These are phyloP conservation scores for Oncorhynchus tshawytscha DNA, from an alignment of 2,113 vertebrate genomes.

Conservation along the genomic window DNA sequence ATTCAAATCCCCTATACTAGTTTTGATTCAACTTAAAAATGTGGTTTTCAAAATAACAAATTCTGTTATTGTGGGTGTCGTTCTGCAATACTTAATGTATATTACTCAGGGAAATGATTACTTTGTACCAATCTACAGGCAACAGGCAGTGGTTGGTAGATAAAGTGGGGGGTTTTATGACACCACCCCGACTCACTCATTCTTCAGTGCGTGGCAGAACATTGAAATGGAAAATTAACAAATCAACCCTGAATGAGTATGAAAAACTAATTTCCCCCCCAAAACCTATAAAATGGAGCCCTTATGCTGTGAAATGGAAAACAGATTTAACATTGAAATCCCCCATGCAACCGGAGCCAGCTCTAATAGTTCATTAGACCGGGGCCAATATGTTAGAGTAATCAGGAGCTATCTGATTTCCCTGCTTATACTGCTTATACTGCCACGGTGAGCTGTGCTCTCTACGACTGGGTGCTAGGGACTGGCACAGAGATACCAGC, in stretches of 20 bases:
- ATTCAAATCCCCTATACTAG: constrained; percentile 44
- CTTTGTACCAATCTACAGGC: constrained; percentile 55
- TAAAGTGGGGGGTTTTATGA: constrained; percentile 50
- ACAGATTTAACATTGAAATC: constrained; percentile 14
- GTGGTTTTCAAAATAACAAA: background rate
- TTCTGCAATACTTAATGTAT: constrained; percentile 18
- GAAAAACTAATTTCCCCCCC: constrained; percentile 34
- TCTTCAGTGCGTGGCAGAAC: constrained; percentile 37
- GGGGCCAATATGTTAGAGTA: constrained; percentile 56
- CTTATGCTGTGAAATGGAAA: constrained; percentile 43
- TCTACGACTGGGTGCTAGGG: background rate
- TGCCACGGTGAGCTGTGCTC: background rate
- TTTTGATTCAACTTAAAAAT: constrained; percentile 10
- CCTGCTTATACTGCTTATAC: constrained; percentile 20
- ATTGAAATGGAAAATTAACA: constrained; percentile 44
- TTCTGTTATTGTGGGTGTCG: too few species aligned
- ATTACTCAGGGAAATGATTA: constrained; percentile 45
- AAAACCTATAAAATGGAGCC: constrained; percentile 39
- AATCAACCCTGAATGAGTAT: constrained; percentile 40
- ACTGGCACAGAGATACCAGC: background rate
- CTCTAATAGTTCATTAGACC: constrained; percentile 52
- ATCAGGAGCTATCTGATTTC: constrained; percentile 52
- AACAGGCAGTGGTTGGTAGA: constrained; percentile 47
- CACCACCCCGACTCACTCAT: constrained; percentile 40
- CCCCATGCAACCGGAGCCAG: constrained; percentile 39